These are phyloP conservation scores for Aphidius ervi DNA, from an alignment of 1,140 invertebrate genomes.

Conservation along the genomic window DNA sequence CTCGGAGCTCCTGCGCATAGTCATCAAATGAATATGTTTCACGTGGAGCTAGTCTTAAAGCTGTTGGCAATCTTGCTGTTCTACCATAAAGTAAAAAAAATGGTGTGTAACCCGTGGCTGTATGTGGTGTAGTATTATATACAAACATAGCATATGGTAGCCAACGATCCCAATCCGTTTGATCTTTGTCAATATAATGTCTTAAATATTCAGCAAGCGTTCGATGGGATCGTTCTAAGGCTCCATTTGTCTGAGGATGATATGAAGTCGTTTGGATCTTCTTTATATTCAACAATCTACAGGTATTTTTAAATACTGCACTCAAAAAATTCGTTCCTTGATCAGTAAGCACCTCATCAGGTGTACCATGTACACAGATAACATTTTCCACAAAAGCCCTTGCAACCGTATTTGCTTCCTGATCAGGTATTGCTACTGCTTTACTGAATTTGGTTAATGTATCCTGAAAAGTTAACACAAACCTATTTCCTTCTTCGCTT, in stretches of 20 bases:
- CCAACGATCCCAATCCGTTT: constrained; percentile 40
- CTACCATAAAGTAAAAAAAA: constrained; percentile 31
- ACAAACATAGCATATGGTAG: constrained; percentile 21
- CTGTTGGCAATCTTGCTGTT: constrained; percentile 21
- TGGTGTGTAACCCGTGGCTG: constrained; percentile 28
- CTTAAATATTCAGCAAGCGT: constrained; percentile 29
- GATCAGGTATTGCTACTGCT: constrained; percentile 26
- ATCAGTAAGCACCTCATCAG: constrained; percentile 35
- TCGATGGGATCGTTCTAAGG: constrained; percentile 27
- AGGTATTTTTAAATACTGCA: not conserved
- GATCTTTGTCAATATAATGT: constrained; percentile 27
- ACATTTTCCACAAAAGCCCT: constrained; percentile 27
- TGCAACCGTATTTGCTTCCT: constrained; percentile 31
- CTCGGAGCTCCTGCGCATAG: constrained; percentile 6
- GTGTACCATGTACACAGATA: constrained; percentile 34
- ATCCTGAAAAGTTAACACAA: constrained; percentile 36
- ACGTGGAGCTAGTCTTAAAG: not conserved
- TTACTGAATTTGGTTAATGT: constrained; percentile 33
- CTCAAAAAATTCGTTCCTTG: constrained; percentile 34
- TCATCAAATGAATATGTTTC: constrained; percentile 2
- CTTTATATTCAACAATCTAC: constrained; percentile 11
- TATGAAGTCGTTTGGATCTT: constrained; percentile 27
- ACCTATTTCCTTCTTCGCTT: constrained; percentile 31
- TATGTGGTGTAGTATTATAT: constrained; percentile 24
- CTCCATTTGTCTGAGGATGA: constrained; percentile 31